A percentile compares a stretch with the other conserved stretches of the same genome.
Evolutionary conservation across 1,140 invertebrate genomes (phyloP).

Genomic region (Pygmarrhopalites habei): DNA sequence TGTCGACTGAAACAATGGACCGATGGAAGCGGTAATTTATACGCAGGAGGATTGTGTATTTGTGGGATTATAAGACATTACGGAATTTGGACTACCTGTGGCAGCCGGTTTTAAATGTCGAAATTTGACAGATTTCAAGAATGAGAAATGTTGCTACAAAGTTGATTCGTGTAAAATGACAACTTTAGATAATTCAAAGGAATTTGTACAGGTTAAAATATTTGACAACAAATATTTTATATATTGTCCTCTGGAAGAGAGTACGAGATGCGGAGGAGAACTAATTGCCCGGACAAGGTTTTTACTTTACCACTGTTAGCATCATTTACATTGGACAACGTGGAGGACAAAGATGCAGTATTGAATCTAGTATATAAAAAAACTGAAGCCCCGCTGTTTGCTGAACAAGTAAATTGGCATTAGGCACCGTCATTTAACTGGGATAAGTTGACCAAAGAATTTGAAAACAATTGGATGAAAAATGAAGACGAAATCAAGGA

Average conservation of each 20-base stretch:
- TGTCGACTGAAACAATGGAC: conserved; percentile 13
- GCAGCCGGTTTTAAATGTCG: neutral
- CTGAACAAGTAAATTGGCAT: too few species aligned
- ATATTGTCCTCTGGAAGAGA: conserved; percentile 16
- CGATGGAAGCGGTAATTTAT: neutral
- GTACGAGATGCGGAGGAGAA: conserved; percentile 1
- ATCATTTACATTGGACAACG: too few species aligned
- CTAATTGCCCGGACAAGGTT: conserved; percentile 15
- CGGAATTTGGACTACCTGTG: neutral
- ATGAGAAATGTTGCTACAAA: too few species aligned
- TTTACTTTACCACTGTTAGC: conserved; percentile 18
- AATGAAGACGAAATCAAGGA: too few species aligned
- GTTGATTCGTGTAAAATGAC: neutral
- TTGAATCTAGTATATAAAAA: too few species aligned
- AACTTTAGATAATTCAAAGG: conserved; percentile 8
- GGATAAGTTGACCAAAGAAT: too few species aligned
- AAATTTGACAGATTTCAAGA: neutral
- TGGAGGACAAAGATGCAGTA: too few species aligned
- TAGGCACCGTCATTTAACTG: too few species aligned
- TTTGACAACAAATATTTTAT: conserved; percentile 9
- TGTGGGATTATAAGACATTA: too few species aligned
- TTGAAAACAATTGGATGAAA: too few species aligned
- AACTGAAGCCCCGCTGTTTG: too few species aligned
- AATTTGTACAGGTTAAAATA: conserved; percentile 21
- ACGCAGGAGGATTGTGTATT: conserved; percentile 17